Evolutionary conservation across 2,888 invertebrate species (phyloP).

Genomic region (Morpho helenor): DNA sequence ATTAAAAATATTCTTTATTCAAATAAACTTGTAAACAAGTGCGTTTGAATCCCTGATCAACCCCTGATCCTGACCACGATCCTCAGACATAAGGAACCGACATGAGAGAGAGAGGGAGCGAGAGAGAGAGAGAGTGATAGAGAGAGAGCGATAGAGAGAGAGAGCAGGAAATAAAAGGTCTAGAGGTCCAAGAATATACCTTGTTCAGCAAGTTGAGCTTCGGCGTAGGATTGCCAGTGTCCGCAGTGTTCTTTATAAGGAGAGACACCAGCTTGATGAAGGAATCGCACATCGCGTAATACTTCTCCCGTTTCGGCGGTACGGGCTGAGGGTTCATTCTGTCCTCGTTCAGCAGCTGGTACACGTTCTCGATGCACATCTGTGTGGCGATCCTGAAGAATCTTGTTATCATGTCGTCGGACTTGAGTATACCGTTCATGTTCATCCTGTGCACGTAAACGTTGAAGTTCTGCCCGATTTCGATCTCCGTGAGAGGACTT

Average conservation of each 20-base stretch:
- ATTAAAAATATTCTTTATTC: too few species aligned
- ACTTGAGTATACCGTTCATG: conserved; percentile 92
- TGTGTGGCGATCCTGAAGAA: conserved; percentile 98
- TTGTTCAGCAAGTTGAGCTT: conserved; percentile 98
- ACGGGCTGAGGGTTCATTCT: conserved; percentile 81
- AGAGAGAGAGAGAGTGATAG: too few species aligned
- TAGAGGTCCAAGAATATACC: conserved; percentile 55
- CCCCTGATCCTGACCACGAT: too few species aligned
- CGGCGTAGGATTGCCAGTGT: conserved; percentile 93
- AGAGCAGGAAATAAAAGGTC: too few species aligned
- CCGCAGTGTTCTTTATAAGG: conserved; percentile 96
- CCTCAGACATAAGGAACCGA: too few species aligned
- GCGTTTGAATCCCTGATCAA: too few species aligned
- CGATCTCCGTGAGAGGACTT: conserved; percentile 87
- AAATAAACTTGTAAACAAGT: too few species aligned
- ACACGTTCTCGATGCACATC: conserved; percentile 96
- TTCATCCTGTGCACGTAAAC: conserved; percentile 98
- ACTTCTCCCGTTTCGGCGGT: conserved; percentile 87
- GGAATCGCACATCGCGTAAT: conserved; percentile 97
- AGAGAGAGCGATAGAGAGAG: too few species aligned
- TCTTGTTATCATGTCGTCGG: conserved; percentile 97
- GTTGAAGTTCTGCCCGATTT: conserved; percentile 94
- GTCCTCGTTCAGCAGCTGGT: conserved; percentile 89
- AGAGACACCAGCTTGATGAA: conserved; percentile 96
- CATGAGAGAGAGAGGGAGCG: too few species aligned